Base-by-base conservation (phyloP, 2,888 invertebrate genomes). In the Eupithecia abbreviata region DNA sequence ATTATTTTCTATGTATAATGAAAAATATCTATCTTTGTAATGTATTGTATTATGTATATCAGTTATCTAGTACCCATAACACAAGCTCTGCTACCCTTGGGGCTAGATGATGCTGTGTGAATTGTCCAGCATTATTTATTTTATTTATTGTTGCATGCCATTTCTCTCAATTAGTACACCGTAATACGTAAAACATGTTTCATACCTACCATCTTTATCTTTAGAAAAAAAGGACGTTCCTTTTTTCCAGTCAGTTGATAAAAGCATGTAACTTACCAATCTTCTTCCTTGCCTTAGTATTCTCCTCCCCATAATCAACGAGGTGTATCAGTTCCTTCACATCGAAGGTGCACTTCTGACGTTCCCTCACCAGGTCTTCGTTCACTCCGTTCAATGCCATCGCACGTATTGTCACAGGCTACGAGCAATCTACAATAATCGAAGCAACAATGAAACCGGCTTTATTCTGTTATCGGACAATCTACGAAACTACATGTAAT, bases 301-400 rank as follows among this genome's bases (percentile, higher is more conserved):
- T 96, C 66, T 97, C 93, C 76, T 92, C 90, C n/a, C 97, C 96
- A 4, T 98, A 98, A 90, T 97, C 97, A 81, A 98, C 93, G 79
- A 97, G 95, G 84, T 97, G 90, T 0, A 97, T 97, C 83, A 98
- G 92, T 90, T 98, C 98, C 74, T 93, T 86, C 0, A 96, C 90
- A 87, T 97, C 92, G 86, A 98, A 97, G 4, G 96, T 96, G 82
- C 97, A 97, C 81, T 95, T 96, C 76, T 95, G 92, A 73, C 98
- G 95, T 90, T 98, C 98, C 81, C 92, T 96, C 77, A 95, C 90
- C 74, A 98, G 91, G 90, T 98, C 97, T 66, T 95, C 94, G 87
- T 97, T 97, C 6, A 97, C 88, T 76, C 84, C 86, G 3, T 47
- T 55, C 9, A 78, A 82, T 47, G 84, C 79, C 90, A 90, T 91